These are phyloP conservation scores for Periplaneta americana DNA, from an alignment of 1,140 invertebrate genomes.

Conservation along the genomic window DNA sequence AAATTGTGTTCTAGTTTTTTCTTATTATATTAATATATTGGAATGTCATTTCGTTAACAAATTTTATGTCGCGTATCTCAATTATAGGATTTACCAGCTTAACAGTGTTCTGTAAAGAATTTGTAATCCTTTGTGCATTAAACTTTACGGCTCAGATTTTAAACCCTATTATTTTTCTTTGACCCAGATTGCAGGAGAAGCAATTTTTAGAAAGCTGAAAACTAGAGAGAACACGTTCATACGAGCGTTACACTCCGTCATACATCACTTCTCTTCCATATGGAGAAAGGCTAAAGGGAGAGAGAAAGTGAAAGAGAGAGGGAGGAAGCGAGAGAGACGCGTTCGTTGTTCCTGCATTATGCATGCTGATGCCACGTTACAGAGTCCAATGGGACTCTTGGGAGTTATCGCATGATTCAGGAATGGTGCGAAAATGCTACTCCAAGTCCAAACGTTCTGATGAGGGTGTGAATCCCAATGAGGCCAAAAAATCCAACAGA, in stretches of 20 bases:
- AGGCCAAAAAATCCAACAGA: neutral
- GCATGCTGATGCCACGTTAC: slow-evolving; percentile 12
- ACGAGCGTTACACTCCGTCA: neutral
- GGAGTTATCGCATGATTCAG: neutral
- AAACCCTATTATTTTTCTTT: too few species aligned
- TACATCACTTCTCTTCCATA: neutral
- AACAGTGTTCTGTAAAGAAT: too few species aligned
- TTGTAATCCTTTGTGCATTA: too few species aligned
- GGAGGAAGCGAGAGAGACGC: neutral
- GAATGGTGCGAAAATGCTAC: neutral
- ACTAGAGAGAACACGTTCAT: too few species aligned
- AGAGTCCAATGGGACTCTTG: slow-evolving; percentile 13
- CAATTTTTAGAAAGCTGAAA: too few species aligned
- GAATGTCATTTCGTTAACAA: too few species aligned
- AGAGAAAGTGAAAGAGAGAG: neutral
- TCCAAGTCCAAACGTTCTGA: neutral
- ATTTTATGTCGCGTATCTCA: too few species aligned
- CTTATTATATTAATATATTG: too few species aligned
- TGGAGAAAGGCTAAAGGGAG: neutral
- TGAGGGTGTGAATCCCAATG: neutral
- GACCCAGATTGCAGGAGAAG: neutral
- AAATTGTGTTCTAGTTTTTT: too few species aligned
- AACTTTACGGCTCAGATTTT: too few species aligned
- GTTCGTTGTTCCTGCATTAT: slow-evolving; percentile 5
- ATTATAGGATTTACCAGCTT: too few species aligned